phyloP scores from a whole-genome alignment of 2,113 vertebrate genomes.

The Zosterops lateralis region DNA sequence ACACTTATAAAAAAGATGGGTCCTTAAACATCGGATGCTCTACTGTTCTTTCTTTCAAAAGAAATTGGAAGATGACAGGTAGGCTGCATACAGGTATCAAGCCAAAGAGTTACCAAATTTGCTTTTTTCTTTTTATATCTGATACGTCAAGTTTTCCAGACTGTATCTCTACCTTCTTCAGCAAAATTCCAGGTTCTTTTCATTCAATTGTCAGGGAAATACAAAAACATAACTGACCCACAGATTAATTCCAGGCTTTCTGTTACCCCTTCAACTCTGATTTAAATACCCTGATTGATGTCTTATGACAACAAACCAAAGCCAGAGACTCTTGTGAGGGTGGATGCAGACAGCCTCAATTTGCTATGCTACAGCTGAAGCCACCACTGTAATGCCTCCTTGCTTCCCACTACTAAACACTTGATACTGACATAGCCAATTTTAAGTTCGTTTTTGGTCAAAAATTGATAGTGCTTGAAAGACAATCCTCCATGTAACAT shows the following conservation, averaged over 20 bases:
- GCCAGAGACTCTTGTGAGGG: background rate
- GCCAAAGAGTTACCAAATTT: background rate
- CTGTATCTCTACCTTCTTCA: background rate
- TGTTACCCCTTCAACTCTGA: background rate
- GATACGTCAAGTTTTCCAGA: background rate
- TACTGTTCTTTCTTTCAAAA: background rate
- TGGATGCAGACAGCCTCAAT: background rate
- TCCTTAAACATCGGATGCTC: background rate
- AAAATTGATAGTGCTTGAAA: background rate
- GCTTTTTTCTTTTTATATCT: background rate
- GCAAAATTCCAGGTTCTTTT: background rate
- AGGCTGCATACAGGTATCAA: background rate
- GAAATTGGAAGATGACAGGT: background rate
- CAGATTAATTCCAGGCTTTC: background rate
- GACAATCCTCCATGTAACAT: background rate
- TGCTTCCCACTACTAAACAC: background rate
- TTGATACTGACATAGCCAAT: background rate
- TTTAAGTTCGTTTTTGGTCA: background rate
- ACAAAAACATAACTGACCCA: background rate
- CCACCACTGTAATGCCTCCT: background rate
- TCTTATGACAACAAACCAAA: background rate
- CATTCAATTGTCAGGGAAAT: background rate
- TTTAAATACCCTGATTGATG: background rate
- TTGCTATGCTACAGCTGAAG: background rate
- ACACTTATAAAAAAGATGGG: background rate